phyloP scores from a whole-genome alignment of 2,888 invertebrate genomes.

The Drosophila bunnanda region DNA sequence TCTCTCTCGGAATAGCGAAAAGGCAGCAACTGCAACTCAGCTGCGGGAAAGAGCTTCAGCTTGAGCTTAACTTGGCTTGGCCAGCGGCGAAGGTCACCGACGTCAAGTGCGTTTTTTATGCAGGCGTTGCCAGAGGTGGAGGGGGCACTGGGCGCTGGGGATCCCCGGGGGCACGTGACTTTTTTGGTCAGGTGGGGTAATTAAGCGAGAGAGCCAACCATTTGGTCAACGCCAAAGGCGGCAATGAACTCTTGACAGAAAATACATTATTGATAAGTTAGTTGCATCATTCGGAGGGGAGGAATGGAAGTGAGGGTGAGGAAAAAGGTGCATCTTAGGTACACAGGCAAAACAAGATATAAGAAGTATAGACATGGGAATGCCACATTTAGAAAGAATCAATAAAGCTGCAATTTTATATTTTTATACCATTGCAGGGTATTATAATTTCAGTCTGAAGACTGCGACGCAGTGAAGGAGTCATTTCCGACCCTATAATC shows the following conservation, averaged over 20 bases:
- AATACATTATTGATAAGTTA: slow-evolving; percentile 16
- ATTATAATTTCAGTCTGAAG: no score
- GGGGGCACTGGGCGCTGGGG: background rate
- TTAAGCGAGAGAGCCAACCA: slow-evolving; percentile 44
- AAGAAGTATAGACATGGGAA: background rate
- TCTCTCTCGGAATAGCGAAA: slow-evolving; percentile 19
- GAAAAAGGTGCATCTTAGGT: background rate
- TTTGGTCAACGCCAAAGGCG: slow-evolving; percentile 46
- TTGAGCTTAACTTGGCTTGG: background rate
- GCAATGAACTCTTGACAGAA: slow-evolving; percentile 41
- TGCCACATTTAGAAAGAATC: background rate
- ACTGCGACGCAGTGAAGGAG: no score
- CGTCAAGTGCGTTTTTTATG: slow-evolving; percentile 67
- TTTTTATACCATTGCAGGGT: no score
- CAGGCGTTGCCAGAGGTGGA: slow-evolving; percentile 17
- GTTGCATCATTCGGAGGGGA: slow-evolving; percentile 5
- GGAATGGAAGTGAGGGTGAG: background rate
- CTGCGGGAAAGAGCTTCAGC: slow-evolving; percentile 22
- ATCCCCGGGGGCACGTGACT: slow-evolving; percentile 34
- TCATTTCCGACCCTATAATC: no score
- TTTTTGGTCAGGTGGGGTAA: slow-evolving; percentile 46
- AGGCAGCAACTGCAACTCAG: slow-evolving; percentile 31
- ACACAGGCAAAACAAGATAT: no score
- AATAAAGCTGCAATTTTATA: no score
- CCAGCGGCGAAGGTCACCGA: slow-evolving; percentile 61